Base-by-base conservation (phyloP, 2,888 invertebrate genomes). In the Drosophila recens region DNA sequence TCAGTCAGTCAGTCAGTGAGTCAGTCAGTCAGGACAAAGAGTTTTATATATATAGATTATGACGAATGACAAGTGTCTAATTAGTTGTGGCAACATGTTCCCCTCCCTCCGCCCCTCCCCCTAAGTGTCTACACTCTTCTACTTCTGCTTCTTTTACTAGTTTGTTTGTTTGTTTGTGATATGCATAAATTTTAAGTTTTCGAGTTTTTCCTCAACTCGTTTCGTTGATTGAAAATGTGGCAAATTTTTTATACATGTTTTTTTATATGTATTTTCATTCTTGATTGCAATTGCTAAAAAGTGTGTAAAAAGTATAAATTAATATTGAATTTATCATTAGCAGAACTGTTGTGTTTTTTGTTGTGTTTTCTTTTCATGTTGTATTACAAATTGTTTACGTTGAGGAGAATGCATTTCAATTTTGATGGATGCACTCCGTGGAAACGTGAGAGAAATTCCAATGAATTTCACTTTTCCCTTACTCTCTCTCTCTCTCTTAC, bases 51-150 rank as follows among this genome's bases (percentile, higher is more conserved):
- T n/a, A n/a, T n/a, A n/a, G n/a, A 90, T 88, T 82, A 89, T 79
- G 58, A 71, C 74, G 75, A 76, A 78, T 75, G 89, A 90, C 86
- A 90, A 90, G 90, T 86, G 87, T 82, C 90, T 87, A 87, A 87
- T 90, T 87, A 90, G 86, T 86, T 75, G 68, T 54, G 61, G 57
- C 90, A 85, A 90, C 90, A 82, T 72, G 69, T 36, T 43, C 38
- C 20, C 33, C 45, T 30, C 20, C 10, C 13, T 15, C 4, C 4
- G 4, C 38, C 20, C 33, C 45, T 8, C 20, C 10, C 13, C 17
- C 4, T 6, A 4, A 6, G 6, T n/a, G 13, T 15, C 13, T 30
- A 5, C 43, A 17, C 40, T 30, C 57, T 73, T 53, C 8, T 27
- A 4, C n/a, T 23, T 53, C 11, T 40, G 4, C 20, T 27, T 40